Evolutionary conservation across 53 echinoderm and acorn worm species (phyloP), one percentile per base, ranked within the genome.

Genomic region (Arbacia lixula): DNA sequence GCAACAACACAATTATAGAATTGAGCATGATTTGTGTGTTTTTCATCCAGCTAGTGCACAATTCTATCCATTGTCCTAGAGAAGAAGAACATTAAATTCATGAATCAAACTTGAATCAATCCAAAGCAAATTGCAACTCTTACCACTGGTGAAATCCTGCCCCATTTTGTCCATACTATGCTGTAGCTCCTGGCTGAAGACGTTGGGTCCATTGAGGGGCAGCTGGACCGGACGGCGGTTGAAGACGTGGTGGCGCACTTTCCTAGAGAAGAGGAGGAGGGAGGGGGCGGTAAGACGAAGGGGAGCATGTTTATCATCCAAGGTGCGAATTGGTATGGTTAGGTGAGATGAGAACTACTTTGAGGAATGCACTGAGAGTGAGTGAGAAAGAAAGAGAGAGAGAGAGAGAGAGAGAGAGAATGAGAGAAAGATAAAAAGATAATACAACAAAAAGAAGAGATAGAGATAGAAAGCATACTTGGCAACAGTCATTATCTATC

Each of bases 181-280:
- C 66, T 95, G 92, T 1, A 92, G 63, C 30, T 95, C 94, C 60
- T 91, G 91, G 67, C 67, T 89, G 78, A 89, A 89, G 17, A 92
- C 84, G 21, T 46, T 84, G 14, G 89, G 78, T 2, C 73, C 78
- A n/a, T 78, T 78, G 27, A 57, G 66, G 72, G 72, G 71, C 36
- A 66, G 85, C 52, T 73, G 74, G 5, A 86, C 76, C 35, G 35
- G 32, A 25, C 86, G 78, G 33, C 83, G 91, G 83, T 87, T 90
- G 66, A 78, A 91, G 37, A 96, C 93, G 84, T 93, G 93, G 54
- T 96, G 96, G 33, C 93, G 73, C 9, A 96, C 96, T 88, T 87
- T 93, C 68, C 93, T 93, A 68, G 21, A 40, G 33, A 54, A 51
- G 6, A 53, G n/a, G n/a, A n/a, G n/a, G n/a, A n/a, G n/a, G n/a